Base-by-base conservation (phyloP, 2,797 vertebrate genomes). In the Cirrhinus mrigala region DNA sequence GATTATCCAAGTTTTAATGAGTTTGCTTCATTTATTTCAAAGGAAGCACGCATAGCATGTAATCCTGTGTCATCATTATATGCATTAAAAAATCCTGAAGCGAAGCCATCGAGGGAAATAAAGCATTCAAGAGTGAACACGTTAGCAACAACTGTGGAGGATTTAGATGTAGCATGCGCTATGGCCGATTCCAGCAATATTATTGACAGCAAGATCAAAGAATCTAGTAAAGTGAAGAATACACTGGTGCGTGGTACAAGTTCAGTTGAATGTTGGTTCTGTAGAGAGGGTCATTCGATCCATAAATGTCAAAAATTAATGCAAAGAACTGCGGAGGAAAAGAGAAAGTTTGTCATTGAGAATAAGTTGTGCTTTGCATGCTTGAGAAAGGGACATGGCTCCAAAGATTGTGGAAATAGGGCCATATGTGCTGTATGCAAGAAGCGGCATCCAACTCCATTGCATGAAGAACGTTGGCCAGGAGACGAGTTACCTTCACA, bases 291-390 rank as follows among this genome's bases (percentile, higher is more conserved):
- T 46, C 81, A 87, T 46, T 62, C 27, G 18, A 54, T 83, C 16
- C 66, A 79, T 10, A 79, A 87, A 73, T 79, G 74, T 79, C n/a
- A 27, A 74, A 68, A 68, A n/a, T 1, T 84, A 37, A 58, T 52
- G 68, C n/a, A 48, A 74, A 83, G 1, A 37, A 20, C 81, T 44
- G 40, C n/a, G 0, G 75, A 50, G 16, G 81, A 87, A 68, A 84
- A 50, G 54, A 79, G 27, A 68, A 73, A 54, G 46, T 83, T 83
- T 58, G 46, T 84, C 11, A 29, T 44, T 44, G 86, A 84, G 15
- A 87, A 84, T 68, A 87, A 74, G 29, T 11, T 87, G 58, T 84
- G 86, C 50, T 87, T 87, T 87, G 64, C 40, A 40, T 68, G 73
- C 1, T 60, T 77, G 8, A 54, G 44, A 40, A 54, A 12, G 50